phyloP scores from a whole-genome alignment of 2,797 vertebrate genomes.

The Percopsis omiscomaycus region DNA sequence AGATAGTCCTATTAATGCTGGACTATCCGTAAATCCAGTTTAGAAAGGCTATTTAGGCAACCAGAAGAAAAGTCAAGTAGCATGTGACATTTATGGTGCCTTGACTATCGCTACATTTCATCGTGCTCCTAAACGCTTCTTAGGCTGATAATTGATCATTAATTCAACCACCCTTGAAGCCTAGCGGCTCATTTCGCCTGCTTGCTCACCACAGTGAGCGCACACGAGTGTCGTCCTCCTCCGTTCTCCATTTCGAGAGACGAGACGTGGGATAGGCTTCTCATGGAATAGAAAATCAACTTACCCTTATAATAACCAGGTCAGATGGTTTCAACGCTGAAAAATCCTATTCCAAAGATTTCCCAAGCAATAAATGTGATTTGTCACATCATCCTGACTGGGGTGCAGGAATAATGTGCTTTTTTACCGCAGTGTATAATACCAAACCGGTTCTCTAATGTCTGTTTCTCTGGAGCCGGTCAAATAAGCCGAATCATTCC shows the following conservation, averaged over 20 bases:
- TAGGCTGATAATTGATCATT: conserved; percentile 12
- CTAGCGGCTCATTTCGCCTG: conserved; percentile 20
- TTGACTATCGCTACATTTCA: neutral
- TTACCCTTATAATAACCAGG: conserved; percentile 68
- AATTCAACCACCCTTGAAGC: conserved; percentile 22
- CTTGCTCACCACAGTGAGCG: conserved; percentile 58
- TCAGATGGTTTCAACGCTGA: conserved; percentile 51
- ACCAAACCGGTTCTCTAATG: conserved; percentile 28
- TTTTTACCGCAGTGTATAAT: conserved; percentile 49
- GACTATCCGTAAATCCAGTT: too few species aligned
- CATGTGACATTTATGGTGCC: neutral
- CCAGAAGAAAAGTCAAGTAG: too few species aligned
- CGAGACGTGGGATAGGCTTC: conserved; percentile 17
- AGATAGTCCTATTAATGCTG: neutral
- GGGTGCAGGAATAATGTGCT: conserved; percentile 43
- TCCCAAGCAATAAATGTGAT: conserved; percentile 39
- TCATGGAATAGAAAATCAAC: conserved; percentile 24
- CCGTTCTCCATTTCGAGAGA: conserved; percentile 46
- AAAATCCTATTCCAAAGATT: conserved; percentile 43
- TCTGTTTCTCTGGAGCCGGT: conserved; percentile 30
- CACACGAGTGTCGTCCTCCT: conserved; percentile 31
- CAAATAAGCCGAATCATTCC: conserved; percentile 40
- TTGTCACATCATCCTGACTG: conserved; percentile 75
- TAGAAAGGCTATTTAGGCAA: too few species aligned
- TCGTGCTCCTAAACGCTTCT: neutral